Base-by-base conservation (phyloP, 1,140 invertebrate species). In the Anadara kagoshimensis region DNA sequence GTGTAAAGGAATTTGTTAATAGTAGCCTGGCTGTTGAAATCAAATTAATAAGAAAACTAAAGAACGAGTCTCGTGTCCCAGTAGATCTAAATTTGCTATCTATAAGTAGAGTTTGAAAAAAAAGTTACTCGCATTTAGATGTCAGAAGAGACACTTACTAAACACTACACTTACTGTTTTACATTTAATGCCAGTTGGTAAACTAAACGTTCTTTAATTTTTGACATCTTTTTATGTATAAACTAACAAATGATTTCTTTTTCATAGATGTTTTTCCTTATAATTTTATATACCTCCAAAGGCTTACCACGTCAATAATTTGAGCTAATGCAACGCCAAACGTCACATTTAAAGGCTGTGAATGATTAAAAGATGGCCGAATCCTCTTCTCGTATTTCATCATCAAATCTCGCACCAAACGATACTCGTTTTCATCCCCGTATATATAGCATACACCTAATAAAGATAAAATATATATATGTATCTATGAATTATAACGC, bases 281-380 rank as follows among this genome's bases (percentile, higher is more conserved):
- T 36, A 36, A 36, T 36, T 36, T 36, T 36, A 14, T 43, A 41
- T 53, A 58, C 56, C 10, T 36, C 49, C 44, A 47, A 29, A 69
- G 8, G 73, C 93, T 93, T 93, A 99, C 98, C 93, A 99, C 97
- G 92, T 99, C 98, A 90, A 99, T 99, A 90, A 99, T 98, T 93
- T 99, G 98, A 93, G 98, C 97, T 88, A 99, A 93, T 85, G 96
- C 98, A 89, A 99, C 94, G 87, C 97, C 97, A 91, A 99, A 98
- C 91, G 94, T 97, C 90, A 99, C 94, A 91, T 96, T 94, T 85
- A 99, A 93, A 84, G 97, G 94, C 89, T 98, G 95, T 85, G 95
- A 97, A 92, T 97, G 95, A 92, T 98, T 99, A 87, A 94, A 93
- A 85, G 98, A 97, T 71, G 98, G 98, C 86, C 97, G 92, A 91